Evolutionary conservation across 2,888 invertebrate species (phyloP), one percentile per base, ranked within the genome.

Genomic region (Uropetala carovei): DNA sequence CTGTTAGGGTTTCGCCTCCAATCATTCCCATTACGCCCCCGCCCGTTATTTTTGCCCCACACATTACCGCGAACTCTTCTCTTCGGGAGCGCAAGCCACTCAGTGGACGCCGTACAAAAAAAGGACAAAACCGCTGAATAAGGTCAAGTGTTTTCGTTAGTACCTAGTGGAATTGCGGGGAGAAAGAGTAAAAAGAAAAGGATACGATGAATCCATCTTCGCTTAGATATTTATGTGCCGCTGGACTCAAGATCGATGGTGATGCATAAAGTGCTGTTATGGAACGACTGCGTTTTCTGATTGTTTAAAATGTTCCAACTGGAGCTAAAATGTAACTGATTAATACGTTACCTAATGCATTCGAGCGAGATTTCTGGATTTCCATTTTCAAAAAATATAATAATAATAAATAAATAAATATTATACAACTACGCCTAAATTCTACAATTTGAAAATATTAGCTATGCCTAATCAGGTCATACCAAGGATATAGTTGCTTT

Each of bases 21-120:
- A 86, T 86, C 86, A 64, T 64, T n/a, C 89, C 89, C 89, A 30
- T 89, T 85, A 43, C 59, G 27, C n/a, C 86, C 59, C 22, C 27
- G 4, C 14, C 83, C n/a, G 43, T 10, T n/a, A 18, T 13, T 27
- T n/a, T 57, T 7, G 27, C 43, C 27, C 64, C 7, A 3, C 82
- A 43, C 82, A 82, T 30, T 82, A 43, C 57, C 18, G 56, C 9
- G 58, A 13, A 18, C 86, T 59, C n/a, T 27, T 59, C 86, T 14
- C 43, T 27, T 75, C 22, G 22, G 22, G 22, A 27, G 43, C 56
- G n/a, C 83, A 43, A 43, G 18, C 68, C 30, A 89, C 43, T 89
- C 64, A 18, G 10, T 64, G 13, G 11, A 5, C 27, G 16, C 9
- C 13, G 60, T n/a, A 18, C 43, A 18, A 30, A 56, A 89, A 43